A percentile compares a stretch with the other conserved stretches of the same genome.
Evolutionary conservation across 2,888 invertebrate species (phyloP).

Genomic region (Ametastegia equiseti): DNA sequence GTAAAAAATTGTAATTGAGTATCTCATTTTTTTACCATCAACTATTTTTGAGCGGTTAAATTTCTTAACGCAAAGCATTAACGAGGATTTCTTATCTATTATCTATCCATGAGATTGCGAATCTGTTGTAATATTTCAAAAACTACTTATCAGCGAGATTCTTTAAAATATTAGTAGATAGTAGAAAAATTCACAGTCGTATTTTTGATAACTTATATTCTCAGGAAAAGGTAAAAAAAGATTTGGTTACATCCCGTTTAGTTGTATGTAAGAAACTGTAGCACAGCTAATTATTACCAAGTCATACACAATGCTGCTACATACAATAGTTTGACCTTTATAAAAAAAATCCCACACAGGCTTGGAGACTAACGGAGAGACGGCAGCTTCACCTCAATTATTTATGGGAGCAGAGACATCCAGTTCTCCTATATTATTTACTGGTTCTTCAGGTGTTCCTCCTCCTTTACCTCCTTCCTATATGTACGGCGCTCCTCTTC

Average conservation of each 20-base stretch:
- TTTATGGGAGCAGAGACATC: constrained; percentile 74
- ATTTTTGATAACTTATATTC: no score
- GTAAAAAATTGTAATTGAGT: constrained; percentile 60
- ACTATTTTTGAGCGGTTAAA: not conserved
- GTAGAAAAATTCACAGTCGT: not conserved
- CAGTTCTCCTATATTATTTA: constrained; percentile 75
- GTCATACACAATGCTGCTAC: constrained; percentile 15
- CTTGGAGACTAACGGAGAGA: constrained; percentile 77
- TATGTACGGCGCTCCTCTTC: constrained; percentile 75
- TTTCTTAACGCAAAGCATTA: not conserved
- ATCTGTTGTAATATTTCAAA: not conserved
- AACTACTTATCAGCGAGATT: not conserved
- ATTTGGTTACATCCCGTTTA: not conserved
- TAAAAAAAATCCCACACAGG: constrained; percentile 73
- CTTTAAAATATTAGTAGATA: constrained; percentile 2
- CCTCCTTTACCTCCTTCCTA: constrained; percentile 71
- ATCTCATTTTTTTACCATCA: constrained; percentile 1
- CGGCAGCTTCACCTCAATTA: constrained; percentile 74
- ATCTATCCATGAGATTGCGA: not conserved
- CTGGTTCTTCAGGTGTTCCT: constrained; percentile 75
- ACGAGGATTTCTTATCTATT: not conserved
- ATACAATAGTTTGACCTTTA: constrained; percentile 32
- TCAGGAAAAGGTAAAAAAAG: not conserved
- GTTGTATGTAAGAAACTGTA: not conserved
- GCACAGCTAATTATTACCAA: not conserved